phyloP scores from a whole-genome alignment of 2,113 vertebrate species.

The Atlantisia rogersi region DNA sequence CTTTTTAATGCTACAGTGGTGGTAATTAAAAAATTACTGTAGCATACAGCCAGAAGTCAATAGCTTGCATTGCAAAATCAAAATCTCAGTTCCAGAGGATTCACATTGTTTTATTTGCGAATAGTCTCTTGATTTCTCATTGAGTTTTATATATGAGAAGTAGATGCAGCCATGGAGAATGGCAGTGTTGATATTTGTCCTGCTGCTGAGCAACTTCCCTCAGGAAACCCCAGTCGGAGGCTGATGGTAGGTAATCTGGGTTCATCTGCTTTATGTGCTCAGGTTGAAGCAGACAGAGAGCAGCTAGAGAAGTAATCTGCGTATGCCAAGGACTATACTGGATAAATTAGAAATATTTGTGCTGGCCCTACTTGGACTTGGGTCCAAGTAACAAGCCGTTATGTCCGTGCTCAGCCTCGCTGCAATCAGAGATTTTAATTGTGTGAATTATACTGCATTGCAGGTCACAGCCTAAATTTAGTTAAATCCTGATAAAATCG shows the following conservation, averaged over 20 bases:
- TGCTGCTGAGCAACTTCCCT: neutral
- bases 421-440: neutral
- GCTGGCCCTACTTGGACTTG: neutral
- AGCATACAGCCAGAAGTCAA: neutral
- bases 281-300: neutral
- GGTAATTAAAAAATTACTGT: neutral
- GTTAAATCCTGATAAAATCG: constrained; percentile 51
- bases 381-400: neutral
- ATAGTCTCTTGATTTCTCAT: neutral
- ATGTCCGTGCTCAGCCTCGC: rapidly evolving
- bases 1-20: neutral
- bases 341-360: neutral
- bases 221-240: neutral
- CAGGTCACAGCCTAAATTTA: constrained; percentile 40
- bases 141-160: neutral
- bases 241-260: neutral
- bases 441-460: neutral
- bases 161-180: neutral
- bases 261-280: neutral
- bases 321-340: neutral
- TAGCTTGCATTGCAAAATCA: neutral
- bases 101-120: neutral
- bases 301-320: neutral
- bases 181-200: neutral
- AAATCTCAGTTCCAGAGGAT: neutral